These are phyloP conservation scores for Drosophila micromelanica DNA, from an alignment of 1,140 invertebrate species.

Conservation along the genomic window DNA sequence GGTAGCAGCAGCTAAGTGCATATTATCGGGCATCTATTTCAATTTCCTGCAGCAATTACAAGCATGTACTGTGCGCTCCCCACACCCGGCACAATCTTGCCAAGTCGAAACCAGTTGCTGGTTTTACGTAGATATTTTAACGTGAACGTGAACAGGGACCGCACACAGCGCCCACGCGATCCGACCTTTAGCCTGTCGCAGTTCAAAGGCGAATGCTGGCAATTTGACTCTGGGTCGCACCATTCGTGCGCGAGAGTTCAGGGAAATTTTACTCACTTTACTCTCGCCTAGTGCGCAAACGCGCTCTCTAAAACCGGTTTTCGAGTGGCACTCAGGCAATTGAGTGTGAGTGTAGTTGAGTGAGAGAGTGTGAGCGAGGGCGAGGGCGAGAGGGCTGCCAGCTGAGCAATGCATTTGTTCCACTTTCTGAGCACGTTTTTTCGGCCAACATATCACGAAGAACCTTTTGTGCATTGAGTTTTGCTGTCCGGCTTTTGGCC, in stretches of 20 bases:
- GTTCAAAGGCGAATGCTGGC: conserved; percentile 48
- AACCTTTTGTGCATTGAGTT: conserved; percentile 63
- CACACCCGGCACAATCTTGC: neutral
- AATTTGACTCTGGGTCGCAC: conserved; percentile 28
- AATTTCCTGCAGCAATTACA: conserved; percentile 79
- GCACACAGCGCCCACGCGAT: conserved; percentile 29
- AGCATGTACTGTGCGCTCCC: conserved; percentile 14
- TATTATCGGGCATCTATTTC: conserved; percentile 83
- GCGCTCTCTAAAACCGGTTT: conserved; percentile 34
- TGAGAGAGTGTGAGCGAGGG: neutral
- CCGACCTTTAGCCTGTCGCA: conserved; percentile 42
- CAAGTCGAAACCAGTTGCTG: conserved; percentile 37
- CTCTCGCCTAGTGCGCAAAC: conserved; percentile 23
- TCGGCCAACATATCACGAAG: conserved; percentile 19
- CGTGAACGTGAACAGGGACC: neutral
- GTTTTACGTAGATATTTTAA: conserved; percentile 38
- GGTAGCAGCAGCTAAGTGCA: conserved; percentile 63
- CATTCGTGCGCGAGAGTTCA: conserved; percentile 5
- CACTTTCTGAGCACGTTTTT: conserved; percentile 68
- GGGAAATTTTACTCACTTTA: conserved; percentile 33
- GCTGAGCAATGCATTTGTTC: conserved; percentile 58
- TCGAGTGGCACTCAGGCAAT: conserved; percentile 31
- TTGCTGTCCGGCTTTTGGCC: conserved; percentile 54
- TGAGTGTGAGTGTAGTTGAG: conserved; percentile 19
- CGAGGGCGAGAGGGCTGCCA: conserved; percentile 21